These are phyloP conservation scores for Rhinogobio ventralis DNA, from an alignment of 2,797 vertebrate genomes.

Conservation along the genomic window DNA sequence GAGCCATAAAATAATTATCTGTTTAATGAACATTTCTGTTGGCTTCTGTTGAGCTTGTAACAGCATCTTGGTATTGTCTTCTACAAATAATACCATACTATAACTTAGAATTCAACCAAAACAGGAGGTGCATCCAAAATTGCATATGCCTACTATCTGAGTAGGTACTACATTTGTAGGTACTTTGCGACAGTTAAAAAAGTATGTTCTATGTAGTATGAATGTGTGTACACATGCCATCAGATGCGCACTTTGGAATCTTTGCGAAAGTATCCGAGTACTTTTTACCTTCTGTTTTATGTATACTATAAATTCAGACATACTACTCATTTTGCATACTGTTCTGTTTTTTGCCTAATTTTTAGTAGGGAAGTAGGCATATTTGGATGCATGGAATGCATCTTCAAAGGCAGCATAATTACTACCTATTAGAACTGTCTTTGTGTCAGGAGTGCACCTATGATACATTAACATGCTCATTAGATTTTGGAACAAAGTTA, in stretches of 20 bases:
- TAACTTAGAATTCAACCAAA: neutral
- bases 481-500: constrained; percentile 23
- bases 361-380: neutral
- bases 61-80: neutral
- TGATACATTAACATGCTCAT: constrained; percentile 14
- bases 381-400: neutral
- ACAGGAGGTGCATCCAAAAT: neutral
- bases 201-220: neutral
- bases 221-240: neutral
- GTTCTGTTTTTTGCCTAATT: neutral
- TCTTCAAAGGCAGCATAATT: neutral
- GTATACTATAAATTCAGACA: neutral
- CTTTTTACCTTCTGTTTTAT: neutral
- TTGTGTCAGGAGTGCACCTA: neutral
- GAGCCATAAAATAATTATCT: neutral
- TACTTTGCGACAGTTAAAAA: neutral
- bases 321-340: neutral
- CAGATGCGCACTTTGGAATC: neutral
- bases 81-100: neutral
- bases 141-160: neutral
- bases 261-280: neutral
- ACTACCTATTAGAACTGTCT: neutral
- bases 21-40: neutral
- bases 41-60: neutral
- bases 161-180: neutral